Evolutionary conservation across 1,140 invertebrate genomes (phyloP).

Genomic region (Penaeus vannamei): DNA sequence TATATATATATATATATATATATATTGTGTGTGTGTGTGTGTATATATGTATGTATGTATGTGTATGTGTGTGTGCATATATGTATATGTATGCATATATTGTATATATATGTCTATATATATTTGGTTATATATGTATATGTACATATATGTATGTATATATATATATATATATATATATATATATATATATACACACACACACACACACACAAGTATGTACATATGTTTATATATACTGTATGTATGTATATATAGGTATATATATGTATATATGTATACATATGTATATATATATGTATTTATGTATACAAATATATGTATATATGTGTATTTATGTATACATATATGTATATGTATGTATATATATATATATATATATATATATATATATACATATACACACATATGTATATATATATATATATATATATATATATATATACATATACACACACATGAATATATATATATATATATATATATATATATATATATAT

Average conservation of each 20-base stretch:
- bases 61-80: background rate
- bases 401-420: slow-evolving; percentile 31
- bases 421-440: slow-evolving; percentile 22
- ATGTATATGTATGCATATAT: background rate
- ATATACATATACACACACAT: background rate
- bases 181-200: too few relatives aligned
- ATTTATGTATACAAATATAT: background rate
- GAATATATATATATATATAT: background rate
- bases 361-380: slow-evolving; percentile 42
- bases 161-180: too few relatives aligned
- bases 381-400: slow-evolving; percentile 41
- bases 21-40: too few relatives aligned
- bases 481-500: background rate
- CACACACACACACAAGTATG: too few relatives aligned
- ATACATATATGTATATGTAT: slow-evolving; percentile 7
- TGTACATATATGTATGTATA: background rate
- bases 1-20: slow-evolving; percentile 12
- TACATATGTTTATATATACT: too few relatives aligned
- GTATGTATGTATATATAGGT: too few relatives aligned
- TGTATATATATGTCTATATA: too few relatives aligned
- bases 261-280: too few relatives aligned
- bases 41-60: background rate
- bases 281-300: too few relatives aligned
- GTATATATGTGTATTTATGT: too few relatives aligned
- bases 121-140: background rate